Conservation (phyloP, 2,888 invertebrate genomes). For the Molanna angustata region DNA sequence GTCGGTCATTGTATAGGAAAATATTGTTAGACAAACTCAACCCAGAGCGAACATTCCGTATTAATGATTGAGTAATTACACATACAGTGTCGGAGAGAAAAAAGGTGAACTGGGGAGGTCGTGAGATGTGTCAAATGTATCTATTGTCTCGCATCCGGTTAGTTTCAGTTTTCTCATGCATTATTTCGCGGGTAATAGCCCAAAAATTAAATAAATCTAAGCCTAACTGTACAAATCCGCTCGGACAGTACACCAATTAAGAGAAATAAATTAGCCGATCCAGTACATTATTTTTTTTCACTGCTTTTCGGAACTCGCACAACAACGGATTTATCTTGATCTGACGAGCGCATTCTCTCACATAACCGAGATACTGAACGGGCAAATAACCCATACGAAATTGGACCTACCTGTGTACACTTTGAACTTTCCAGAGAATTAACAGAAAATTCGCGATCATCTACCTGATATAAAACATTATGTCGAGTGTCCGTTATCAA, state of each 20-base stretch:
- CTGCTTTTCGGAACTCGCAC: too few relatives aligned
- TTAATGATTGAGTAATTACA: conserved; percentile 23
- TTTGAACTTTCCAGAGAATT: too few relatives aligned
- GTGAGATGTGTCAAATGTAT: conserved; percentile 24
- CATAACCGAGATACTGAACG: too few relatives aligned
- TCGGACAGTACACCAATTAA: not conserved
- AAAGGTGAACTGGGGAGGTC: conserved; percentile 20
- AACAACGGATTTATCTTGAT: too few relatives aligned
- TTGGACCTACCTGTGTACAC: too few relatives aligned
- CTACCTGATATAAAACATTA: too few relatives aligned
- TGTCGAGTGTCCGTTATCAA: too few relatives aligned
- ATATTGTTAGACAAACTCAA: conserved; percentile 1
- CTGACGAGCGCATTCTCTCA: too few relatives aligned
- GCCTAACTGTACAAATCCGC: conserved; percentile 3
- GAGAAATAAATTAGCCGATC: not conserved
- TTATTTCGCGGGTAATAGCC: conserved; percentile 1
- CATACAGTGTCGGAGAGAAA: conserved; percentile 5
- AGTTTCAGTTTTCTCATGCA: conserved; percentile 10
- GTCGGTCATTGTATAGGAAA: too few relatives aligned
- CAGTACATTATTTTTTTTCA: too few relatives aligned
- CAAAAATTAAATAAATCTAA: conserved; percentile 6
- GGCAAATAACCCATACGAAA: too few relatives aligned
- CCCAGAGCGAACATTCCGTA: conserved; percentile 15
- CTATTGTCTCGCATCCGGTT: conserved; percentile 19
- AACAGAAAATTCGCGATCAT: too few relatives aligned